These are phyloP conservation scores for Stenopsyche tienmushanensis DNA, from an alignment of 1,140 invertebrate genomes.

Conservation along the genomic window DNA sequence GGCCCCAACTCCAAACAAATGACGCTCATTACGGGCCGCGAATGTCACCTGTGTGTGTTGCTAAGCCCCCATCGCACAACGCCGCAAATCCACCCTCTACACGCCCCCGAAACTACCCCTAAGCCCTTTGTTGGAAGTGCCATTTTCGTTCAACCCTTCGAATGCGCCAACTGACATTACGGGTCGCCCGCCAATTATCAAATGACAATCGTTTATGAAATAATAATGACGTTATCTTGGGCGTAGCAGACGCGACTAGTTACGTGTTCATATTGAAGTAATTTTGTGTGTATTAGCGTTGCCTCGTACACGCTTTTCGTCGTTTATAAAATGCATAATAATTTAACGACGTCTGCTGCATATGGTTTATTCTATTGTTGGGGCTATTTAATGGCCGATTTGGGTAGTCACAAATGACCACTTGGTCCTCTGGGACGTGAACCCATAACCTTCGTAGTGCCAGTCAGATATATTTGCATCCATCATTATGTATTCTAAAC, in stretches of 20 bases:
- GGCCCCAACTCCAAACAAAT: conserved; percentile 22
- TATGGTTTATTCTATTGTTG: too few relatives aligned
- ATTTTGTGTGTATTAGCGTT: too few relatives aligned
- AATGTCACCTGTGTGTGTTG: conserved; percentile 27
- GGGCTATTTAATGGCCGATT: too few relatives aligned
- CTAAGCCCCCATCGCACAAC: too few relatives aligned
- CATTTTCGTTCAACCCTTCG: neutral
- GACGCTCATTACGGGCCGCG: conserved; percentile 24
- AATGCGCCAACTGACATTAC: neutral
- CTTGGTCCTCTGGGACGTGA: too few relatives aligned
- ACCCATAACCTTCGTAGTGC: too few relatives aligned
- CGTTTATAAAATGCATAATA: too few relatives aligned
- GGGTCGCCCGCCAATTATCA: neutral
- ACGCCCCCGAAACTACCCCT: neutral
- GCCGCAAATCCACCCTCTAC: neutral
- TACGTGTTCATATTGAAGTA: neutral
- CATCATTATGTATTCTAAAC: too few relatives aligned
- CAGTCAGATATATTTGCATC: too few relatives aligned
- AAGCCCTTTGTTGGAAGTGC: neutral
- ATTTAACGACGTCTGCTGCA: too few relatives aligned
- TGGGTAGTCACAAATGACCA: too few relatives aligned
- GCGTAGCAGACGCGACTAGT: conserved; percentile 5
- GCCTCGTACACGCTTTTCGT: too few relatives aligned
- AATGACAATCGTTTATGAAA: conserved; percentile 21
- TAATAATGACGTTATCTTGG: conserved; percentile 20